Conservation (phyloP, 2,888 invertebrate species). For the Tupiocoris notatus region DNA sequence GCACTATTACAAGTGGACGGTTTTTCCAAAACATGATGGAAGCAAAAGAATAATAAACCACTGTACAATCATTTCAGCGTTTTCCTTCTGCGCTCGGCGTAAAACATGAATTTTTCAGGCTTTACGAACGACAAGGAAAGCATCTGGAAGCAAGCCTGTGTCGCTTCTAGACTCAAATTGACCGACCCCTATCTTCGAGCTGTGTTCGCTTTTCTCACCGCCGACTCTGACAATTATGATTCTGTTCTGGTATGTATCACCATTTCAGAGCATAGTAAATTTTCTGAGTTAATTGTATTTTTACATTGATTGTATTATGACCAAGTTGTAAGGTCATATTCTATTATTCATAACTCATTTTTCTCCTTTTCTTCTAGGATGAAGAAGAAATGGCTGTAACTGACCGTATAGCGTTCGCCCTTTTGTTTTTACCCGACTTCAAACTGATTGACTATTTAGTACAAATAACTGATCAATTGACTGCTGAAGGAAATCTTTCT, state of each 20-base stretch:
- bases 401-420: conserved; percentile 88
- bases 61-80: too few relatives aligned
- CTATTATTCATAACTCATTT: too few relatives aligned
- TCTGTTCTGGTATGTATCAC: conserved; percentile 70
- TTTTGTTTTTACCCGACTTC: conserved; percentile 77
- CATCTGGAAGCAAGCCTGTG: conserved; percentile 75
- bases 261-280: too few relatives aligned
- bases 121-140: conserved; percentile 80
- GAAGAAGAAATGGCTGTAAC: conserved; percentile 81
- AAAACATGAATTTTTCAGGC: conserved; percentile 55
- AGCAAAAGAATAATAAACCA: too few relatives aligned
- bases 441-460: conserved; percentile 77
- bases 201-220: conserved; percentile 85
- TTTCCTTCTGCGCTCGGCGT: too few relatives aligned
- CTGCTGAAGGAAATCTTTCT: conserved; percentile 75
- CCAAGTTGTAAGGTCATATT: too few relatives aligned
- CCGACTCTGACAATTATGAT: conserved; percentile 73
- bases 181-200: conserved; percentile 88
- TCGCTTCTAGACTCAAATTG: conserved; percentile 70
- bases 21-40: too few relatives aligned
- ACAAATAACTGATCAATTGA: conserved; percentile 66
- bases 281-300: too few relatives aligned
- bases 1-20: too few relatives aligned
- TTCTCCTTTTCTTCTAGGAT: too few relatives aligned
- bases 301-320: too few relatives aligned